phyloP scores from a whole-genome alignment of 1,140 invertebrate genomes.

The Chironomus tepperi region DNA sequence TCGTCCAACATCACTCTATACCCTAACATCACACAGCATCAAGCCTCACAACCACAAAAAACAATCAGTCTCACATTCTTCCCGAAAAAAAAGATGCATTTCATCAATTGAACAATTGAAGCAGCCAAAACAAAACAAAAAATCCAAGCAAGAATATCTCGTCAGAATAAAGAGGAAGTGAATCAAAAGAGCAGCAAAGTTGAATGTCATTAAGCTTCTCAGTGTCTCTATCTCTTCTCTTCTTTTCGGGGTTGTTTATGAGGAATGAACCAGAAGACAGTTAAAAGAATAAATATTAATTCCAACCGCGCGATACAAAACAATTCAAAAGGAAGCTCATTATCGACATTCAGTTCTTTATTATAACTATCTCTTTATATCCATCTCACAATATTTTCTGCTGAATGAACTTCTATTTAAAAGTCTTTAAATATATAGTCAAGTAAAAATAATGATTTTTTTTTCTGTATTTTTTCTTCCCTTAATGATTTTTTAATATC shows the following conservation, averaged over 20 bases:
- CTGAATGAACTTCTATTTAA: not conserved
- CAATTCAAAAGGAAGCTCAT: constrained; percentile 12
- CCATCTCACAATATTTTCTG: not conserved
- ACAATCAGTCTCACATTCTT: no score
- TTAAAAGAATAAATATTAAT: not conserved
- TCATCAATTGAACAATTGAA: no score
- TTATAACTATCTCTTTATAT: no score
- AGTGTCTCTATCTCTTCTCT: no score
- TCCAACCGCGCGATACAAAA: not conserved
- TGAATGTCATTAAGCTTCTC: constrained; percentile 4
- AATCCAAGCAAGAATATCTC: no score
- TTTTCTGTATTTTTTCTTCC: no score
- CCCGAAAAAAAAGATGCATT: no score
- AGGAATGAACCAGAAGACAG: not conserved
- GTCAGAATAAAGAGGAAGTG: not conserved
- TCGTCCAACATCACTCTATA: no score
- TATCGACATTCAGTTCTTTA: not conserved
- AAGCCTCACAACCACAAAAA: no score
- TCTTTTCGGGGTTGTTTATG: not conserved
- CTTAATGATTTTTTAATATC: constrained; percentile 15
- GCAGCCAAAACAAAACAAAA: no score
- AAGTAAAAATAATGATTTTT: not conserved
- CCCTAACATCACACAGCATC: no score
- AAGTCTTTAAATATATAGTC: not conserved
- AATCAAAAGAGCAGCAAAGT: not conserved